phyloP scores from a whole-genome alignment of 2,113 vertebrate species.

The Tricholaema leucomelas region DNA sequence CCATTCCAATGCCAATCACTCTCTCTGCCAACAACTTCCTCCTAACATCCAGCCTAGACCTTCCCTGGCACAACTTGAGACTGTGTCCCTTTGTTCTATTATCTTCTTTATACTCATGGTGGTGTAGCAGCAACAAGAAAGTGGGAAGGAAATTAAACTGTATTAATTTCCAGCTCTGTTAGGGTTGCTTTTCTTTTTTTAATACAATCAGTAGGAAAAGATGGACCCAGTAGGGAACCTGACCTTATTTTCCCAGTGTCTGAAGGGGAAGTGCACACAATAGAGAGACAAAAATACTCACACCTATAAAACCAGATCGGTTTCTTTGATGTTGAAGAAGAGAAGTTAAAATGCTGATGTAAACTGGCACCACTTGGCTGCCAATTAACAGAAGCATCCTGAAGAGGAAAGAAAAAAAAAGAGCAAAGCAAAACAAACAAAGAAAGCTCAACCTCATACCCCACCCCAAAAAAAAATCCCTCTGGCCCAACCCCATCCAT shows the following conservation, averaged over 20 bases:
- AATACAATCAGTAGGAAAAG: constrained; percentile 63
- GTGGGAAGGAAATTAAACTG: constrained; percentile 11
- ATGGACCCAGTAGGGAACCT: constrained; percentile 36
- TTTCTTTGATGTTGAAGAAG: constrained; percentile 23
- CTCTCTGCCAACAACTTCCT: too few species aligned
- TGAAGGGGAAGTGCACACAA: constrained; percentile 32
- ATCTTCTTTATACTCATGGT: background rate
- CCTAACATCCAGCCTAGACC: too few species aligned
- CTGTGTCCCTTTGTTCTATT: too few species aligned
- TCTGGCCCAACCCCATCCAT: background rate
- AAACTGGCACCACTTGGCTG: constrained; percentile 12
- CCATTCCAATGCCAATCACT: too few species aligned
- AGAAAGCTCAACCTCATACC: background rate
- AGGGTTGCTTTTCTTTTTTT: background rate
- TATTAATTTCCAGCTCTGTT: constrained; percentile 69
- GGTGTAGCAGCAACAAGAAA: background rate
- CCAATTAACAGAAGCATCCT: background rate
- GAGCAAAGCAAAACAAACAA: background rate
- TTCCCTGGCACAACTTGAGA: too few species aligned
- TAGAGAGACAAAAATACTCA: constrained; percentile 40
- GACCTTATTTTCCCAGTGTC: constrained; percentile 49
- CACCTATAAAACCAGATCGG: background rate
- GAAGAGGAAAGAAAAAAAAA: background rate
- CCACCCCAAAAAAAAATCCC: background rate
- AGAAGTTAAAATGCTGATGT: constrained; percentile 33